Evolutionary conservation across 2,113 vertebrate genomes (phyloP).

Genomic region (Neolamprologus cancellatus): DNA sequence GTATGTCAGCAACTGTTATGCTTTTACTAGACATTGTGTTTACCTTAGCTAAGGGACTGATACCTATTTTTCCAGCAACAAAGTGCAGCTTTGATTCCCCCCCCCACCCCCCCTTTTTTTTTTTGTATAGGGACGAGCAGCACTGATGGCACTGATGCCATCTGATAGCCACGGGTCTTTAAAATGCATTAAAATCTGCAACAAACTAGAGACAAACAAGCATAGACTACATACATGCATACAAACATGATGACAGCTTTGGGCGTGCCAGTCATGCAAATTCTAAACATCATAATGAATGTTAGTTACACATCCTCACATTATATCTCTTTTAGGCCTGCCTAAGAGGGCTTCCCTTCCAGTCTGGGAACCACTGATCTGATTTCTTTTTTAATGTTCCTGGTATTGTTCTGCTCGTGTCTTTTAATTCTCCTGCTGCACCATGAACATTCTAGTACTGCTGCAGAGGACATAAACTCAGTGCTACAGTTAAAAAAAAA

Average conservation of each 20-base stretch:
- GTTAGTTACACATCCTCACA: neutral
- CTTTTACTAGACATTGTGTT: neutral
- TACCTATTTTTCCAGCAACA: neutral
- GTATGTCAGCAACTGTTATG: neutral
- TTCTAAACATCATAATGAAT: neutral
- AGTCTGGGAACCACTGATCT: neutral
- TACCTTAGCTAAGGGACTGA: neutral
- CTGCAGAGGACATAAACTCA: neutral
- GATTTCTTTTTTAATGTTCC: neutral
- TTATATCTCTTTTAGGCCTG: neutral
- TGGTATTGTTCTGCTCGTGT: neutral
- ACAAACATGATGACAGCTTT: neutral
- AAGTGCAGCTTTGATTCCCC: rapidly evolving
- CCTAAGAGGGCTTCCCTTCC: neutral
- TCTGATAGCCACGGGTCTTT: neutral
- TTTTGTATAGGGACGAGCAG: neutral
- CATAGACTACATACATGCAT: neutral
- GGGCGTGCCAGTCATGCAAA: neutral
- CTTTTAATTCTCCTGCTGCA: neutral
- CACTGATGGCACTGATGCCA: neutral
- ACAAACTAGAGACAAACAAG: neutral
- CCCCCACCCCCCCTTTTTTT: rapidly evolving
- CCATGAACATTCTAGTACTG: neutral
- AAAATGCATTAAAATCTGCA: neutral
- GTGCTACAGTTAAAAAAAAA: neutral